phyloP scores from a whole-genome alignment of 2,797 vertebrate species.

The Nannoperca australis region DNA sequence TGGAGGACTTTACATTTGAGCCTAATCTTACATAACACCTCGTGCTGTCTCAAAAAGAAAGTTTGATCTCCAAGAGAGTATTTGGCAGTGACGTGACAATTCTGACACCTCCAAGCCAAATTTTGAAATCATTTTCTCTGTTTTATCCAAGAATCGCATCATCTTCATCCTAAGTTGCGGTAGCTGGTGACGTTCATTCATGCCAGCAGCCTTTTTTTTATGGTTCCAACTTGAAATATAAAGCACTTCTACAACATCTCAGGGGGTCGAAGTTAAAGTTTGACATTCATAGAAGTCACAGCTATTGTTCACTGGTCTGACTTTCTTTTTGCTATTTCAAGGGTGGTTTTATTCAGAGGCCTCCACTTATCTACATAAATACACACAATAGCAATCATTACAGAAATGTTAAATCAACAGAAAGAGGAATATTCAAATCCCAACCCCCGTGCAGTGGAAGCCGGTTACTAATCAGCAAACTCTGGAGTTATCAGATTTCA shows the following conservation, averaged over 20 bases:
- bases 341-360: conserved; percentile 48
- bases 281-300: conserved; percentile 56
- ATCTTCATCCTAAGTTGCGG: conserved; percentile 53
- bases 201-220: conserved; percentile 50
- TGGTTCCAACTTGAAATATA: conserved; percentile 64
- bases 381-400: conserved; percentile 62
- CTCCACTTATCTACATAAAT: conserved; percentile 54
- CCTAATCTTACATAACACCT: conserved; percentile 47
- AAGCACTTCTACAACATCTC: conserved; percentile 60
- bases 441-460: conserved; percentile 39
- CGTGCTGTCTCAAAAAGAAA: conserved; percentile 38
- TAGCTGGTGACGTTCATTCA: conserved; percentile 65
- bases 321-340: conserved; percentile 57
- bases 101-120: conserved; percentile 59
- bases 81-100: conserved; percentile 52
- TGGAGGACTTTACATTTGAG: conserved; percentile 39
- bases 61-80: conserved; percentile 47
- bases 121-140: conserved; percentile 32
- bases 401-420: conserved; percentile 53
- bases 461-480: conserved; percentile 57
- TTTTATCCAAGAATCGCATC: conserved; percentile 61
- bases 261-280: conserved; percentile 61
- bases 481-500: conserved; percentile 74
- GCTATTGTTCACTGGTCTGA: conserved; percentile 54
- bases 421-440: conserved; percentile 50